Percentiles rank a stretch among this genome's conserved stretches.
Evolutionary conservation across 2,797 vertebrate species (phyloP).

Genomic region (Pitangus sulphuratus): DNA sequence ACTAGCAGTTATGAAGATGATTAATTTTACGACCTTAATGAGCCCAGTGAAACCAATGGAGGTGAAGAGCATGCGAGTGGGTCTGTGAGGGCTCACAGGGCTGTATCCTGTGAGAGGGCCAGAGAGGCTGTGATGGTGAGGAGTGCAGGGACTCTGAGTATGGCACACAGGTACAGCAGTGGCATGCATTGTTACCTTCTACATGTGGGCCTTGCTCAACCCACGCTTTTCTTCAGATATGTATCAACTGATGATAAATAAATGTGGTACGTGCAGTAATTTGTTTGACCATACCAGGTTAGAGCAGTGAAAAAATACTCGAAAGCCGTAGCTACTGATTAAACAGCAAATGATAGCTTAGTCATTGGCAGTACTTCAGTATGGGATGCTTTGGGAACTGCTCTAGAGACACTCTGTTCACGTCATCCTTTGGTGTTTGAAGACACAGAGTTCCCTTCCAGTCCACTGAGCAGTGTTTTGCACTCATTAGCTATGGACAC

Average conservation of each 20-base stretch:
- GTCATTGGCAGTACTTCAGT: not conserved
- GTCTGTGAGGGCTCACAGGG: accelerated
- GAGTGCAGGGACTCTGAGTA: not conserved
- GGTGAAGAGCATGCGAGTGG: accelerated
- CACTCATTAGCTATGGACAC: not conserved
- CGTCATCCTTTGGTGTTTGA: not conserved
- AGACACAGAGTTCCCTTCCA: not conserved
- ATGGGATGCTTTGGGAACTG: not conserved
- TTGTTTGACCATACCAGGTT: not conserved
- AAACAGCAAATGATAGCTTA: not conserved
- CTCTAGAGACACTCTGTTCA: not conserved
- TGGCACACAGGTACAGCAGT: not conserved
- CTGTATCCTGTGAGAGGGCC: not conserved
- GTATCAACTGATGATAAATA: not conserved
- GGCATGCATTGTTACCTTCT: not conserved
- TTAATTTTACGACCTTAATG: not conserved
- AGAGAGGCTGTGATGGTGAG: not conserved
- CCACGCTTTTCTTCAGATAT: not conserved
- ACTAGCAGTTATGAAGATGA: not conserved
- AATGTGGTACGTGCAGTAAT: not conserved
- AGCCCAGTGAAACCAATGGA: not conserved
- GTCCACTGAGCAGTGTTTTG: not conserved
- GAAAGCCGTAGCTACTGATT: not conserved
- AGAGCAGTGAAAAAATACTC: not conserved
- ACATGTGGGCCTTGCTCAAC: not conserved